phyloP scores from a whole-genome alignment of 2,888 invertebrate species.

The Gandaritis pyraliata region DNA sequence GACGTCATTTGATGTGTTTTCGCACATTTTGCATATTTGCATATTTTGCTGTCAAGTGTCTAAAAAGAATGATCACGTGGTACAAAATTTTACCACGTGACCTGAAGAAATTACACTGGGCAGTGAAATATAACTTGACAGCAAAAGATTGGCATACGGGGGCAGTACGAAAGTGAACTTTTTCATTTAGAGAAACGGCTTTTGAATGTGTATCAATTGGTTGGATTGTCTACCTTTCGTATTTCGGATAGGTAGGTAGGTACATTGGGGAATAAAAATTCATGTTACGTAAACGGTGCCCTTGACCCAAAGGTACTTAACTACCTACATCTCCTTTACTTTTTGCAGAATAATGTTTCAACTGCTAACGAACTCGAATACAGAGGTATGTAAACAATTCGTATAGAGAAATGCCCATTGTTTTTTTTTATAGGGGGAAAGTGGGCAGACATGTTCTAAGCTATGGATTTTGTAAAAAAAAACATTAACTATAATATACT shows the following conservation, averaged over 20 bases:
- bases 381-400: not conserved
- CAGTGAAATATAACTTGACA: too few relatives aligned
- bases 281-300: constrained; percentile 35
- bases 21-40: too few relatives aligned
- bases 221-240: constrained; percentile 24
- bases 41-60: too few relatives aligned
- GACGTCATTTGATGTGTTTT: too few relatives aligned
- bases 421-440: not conserved
- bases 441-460: too few relatives aligned
- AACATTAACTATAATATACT: too few relatives aligned
- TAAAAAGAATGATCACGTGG: too few relatives aligned
- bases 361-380: not conserved
- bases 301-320: constrained; percentile 20
- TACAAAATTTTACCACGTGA: too few relatives aligned
- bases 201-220: constrained; percentile 29
- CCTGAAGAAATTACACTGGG: too few relatives aligned
- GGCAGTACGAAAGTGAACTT: constrained; percentile 6
- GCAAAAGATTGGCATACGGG: too few relatives aligned
- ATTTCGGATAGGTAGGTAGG: constrained; percentile 16
- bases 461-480: too few relatives aligned
- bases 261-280: constrained; percentile 38
- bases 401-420: not conserved
- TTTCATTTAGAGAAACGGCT: constrained; percentile 27
- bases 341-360: constrained; percentile 11
- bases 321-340: not conserved